Conservation (phyloP, 1,140 invertebrate genomes). For the Drosophila yakuba region DNA sequence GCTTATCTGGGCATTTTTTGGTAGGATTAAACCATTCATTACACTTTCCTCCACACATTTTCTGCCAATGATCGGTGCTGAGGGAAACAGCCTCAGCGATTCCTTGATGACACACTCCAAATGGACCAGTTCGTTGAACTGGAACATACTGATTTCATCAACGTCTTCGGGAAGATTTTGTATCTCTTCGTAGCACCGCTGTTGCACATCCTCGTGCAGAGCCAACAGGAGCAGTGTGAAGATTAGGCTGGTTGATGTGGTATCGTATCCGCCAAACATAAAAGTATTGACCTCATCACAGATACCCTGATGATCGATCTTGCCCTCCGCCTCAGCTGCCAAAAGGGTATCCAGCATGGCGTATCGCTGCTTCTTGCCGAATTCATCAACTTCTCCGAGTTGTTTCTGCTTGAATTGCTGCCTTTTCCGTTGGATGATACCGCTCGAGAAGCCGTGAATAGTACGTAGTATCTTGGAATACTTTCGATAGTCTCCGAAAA, state of each 20-base stretch:
- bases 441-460: slow-evolving; percentile 68
- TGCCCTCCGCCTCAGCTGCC: slow-evolving; percentile 85
- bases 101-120: slow-evolving; percentile 89
- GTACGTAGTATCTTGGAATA: slow-evolving; percentile 48
- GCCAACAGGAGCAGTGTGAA: slow-evolving; percentile 88
- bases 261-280: slow-evolving; percentile 92
- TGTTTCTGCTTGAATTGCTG: slow-evolving; percentile 42
- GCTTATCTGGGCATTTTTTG: slow-evolving; percentile 84
- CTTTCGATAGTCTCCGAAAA: slow-evolving; percentile 57
- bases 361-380: slow-evolving; percentile 86
- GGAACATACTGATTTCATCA: slow-evolving; percentile 84
- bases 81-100: slow-evolving; percentile 87
- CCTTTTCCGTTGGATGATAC: slow-evolving; percentile 69
- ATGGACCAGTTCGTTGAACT: slow-evolving; percentile 87
- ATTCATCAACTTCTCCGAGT: slow-evolving; percentile 33
- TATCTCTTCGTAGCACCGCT: slow-evolving; percentile 86
- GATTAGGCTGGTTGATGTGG: slow-evolving; percentile 87
- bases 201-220: slow-evolving; percentile 87
- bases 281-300: slow-evolving; percentile 94
- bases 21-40: slow-evolving; percentile 84
- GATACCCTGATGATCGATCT: slow-evolving; percentile 88
- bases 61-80: slow-evolving; percentile 88
- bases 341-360: slow-evolving; percentile 93
- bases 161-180: slow-evolving; percentile 33
- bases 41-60: slow-evolving; percentile 85